phyloP scores from a whole-genome alignment of 2,797 vertebrate genomes.

The Tapera naevia region DNA sequence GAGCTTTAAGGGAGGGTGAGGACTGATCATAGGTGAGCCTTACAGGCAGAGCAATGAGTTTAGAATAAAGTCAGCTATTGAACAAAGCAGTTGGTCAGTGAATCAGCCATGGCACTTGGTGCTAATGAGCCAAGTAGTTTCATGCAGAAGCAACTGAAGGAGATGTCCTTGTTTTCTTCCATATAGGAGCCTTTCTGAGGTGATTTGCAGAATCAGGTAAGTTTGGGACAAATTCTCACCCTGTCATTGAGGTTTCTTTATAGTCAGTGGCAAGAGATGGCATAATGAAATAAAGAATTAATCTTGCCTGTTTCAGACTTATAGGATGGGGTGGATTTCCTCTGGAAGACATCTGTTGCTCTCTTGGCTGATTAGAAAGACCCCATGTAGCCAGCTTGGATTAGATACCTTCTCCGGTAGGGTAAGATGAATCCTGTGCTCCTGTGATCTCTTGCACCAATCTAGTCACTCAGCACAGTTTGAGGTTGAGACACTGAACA shows the following conservation, averaged over 20 bases:
- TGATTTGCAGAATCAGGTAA: background rate
- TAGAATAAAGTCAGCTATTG: background rate
- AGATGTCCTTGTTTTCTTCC: background rate
- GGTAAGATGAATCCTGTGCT: background rate
- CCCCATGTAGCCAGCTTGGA: background rate
- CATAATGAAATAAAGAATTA: background rate
- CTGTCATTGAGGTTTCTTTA: background rate
- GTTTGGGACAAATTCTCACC: background rate
- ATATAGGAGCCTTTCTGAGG: background rate
- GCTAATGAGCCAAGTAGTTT: background rate
- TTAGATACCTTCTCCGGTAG: background rate
- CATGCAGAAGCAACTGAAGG: background rate
- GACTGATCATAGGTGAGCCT: background rate
- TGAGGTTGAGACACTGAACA: background rate
- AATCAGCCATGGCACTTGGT: background rate
- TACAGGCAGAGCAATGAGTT: background rate
- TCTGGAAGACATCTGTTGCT: background rate
- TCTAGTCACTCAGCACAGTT: background rate
- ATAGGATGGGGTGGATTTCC: background rate
- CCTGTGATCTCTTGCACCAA: background rate
- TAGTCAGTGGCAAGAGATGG: background rate
- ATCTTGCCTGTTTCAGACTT: background rate
- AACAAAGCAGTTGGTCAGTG: background rate
- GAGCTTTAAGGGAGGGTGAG: background rate
- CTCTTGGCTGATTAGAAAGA: background rate